Evolutionary conservation across 1,140 invertebrate species (phyloP), one percentile per base, ranked within the genome.

Genomic region (Catajapyx aquilonaris): DNA sequence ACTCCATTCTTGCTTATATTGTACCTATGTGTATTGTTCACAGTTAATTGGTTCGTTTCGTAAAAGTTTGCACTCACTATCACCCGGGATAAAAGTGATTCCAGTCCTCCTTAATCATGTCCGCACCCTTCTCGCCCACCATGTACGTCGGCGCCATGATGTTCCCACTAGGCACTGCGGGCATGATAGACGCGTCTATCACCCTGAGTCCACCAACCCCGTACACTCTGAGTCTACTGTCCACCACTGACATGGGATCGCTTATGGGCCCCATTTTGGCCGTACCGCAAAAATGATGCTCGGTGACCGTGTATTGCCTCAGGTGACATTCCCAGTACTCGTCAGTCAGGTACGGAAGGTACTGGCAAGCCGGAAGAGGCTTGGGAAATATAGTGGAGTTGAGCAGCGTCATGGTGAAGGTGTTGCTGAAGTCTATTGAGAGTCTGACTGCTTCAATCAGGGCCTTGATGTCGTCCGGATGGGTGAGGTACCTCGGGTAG

Each of bases 101-200:
- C 77, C 77, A 81, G 22, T 72, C 57, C 37, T 68, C 59, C 49
- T 83, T 83, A 5, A 93, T 76, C 50, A 90, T 50, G 57, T 91
- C 85, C 0, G 85, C 68, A 0, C 76, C 85, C 52, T 87, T 90
- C 50, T 94, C 87, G 0, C 62, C 87, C n/a, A 94, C 83, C 85
- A 91, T 91, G 7, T 91, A 79, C 0, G 75, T 71, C 0, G 81
- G 78, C 0, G 80, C 79, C 44, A 85, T 84, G 13, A 84, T 84
- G 46, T 86, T 85, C 0, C 81, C 83, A 49, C 71, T 80, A 0
- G 78, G 76, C 1, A 86, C 75, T 0, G 69, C 64, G 0, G 80
- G 78, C 74, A 83, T 81, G 28, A 83, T 76, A 13, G 74, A 79
- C 0, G 77, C 77, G 46, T 84, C 80, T 35, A 81, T 73, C 0